Base-by-base conservation (phyloP, 2,888 invertebrate genomes). In the Petrolisthes cinctipes region DNA sequence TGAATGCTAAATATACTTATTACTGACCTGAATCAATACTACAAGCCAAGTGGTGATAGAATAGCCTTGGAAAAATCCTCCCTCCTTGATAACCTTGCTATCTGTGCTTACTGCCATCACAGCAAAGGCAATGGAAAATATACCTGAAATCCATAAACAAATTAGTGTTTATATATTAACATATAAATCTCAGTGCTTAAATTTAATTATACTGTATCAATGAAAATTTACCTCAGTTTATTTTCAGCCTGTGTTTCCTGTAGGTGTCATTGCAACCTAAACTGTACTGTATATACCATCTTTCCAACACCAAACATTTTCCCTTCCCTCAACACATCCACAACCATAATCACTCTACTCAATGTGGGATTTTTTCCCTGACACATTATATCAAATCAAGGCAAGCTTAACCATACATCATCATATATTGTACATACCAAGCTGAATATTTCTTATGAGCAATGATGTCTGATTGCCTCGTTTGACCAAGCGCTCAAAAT, bases 401-500 rank as follows among this genome's bases (percentile, higher is more conserved):
- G 37, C 37, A 37, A 37, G 37, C 37, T 37, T 37, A 37, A 37
- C 37, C 37, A 37, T 37, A 37, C 37, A 37, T 37, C 37, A 37
- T 37, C 37, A 37, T 37, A 37, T 37, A 37, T 37, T 37, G 37
- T 37, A 86, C 92, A 90, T 89, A 93, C 94, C 93, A 73, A 94
- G 91, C 89, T 94, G 94, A 68, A 94, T 92, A 90, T 94, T 94
- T 82, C 94, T 91, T 78, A 93, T 93, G 93, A 94, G 93, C 37
- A 94, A 91, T 1, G 93, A 93, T 53, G 93, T 93, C 9, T 92
- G 89, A 4, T 92, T 91, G 17, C 92, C 92, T 14, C 92, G 91
- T 91, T 94, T 94, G 37, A 94, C 91, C n/a, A 94, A 92, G 90
- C 94, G 94, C 91, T 94, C 94, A 91, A 94, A 94, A 92, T 94